phyloP scores from a whole-genome alignment of 2,797 vertebrate genomes.

The Neosalanx taihuensis region DNA sequence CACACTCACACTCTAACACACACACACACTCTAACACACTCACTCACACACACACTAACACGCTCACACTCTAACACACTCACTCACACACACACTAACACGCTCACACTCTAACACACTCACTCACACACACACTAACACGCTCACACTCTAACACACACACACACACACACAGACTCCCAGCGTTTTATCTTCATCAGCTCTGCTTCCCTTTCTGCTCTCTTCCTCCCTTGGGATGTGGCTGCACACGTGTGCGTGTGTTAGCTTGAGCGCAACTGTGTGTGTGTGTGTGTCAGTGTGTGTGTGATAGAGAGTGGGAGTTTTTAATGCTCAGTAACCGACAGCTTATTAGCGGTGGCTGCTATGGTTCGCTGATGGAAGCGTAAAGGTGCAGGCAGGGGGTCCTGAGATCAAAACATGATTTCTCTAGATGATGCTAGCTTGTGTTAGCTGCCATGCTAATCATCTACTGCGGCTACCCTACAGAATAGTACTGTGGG shows the following conservation, averaged over 20 bases:
- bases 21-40: too few species aligned
- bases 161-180: too few species aligned
- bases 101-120: too few species aligned
- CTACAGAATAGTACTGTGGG: neutral
- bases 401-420: conserved; percentile 5
- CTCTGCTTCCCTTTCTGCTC: too few species aligned
- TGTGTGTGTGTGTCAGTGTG: neutral
- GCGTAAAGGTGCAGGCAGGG: neutral
- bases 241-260: neutral
- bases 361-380: neutral
- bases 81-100: too few species aligned
- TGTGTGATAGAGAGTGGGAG: neutral
- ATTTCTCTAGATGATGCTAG: neutral
- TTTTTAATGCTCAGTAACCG: neutral
- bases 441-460: conserved; percentile 8
- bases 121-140: too few species aligned
- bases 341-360: neutral
- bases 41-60: too few species aligned
- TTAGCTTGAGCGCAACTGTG: neutral
- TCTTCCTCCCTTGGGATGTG: neutral
- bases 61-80: too few species aligned
- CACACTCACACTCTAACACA: too few species aligned
- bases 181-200: too few species aligned
- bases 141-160: too few species aligned
- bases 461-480: conserved; percentile 14